These are phyloP conservation scores for Sphecodes monilicornis DNA, from an alignment of 2,888 invertebrate species.

Conservation along the genomic window DNA sequence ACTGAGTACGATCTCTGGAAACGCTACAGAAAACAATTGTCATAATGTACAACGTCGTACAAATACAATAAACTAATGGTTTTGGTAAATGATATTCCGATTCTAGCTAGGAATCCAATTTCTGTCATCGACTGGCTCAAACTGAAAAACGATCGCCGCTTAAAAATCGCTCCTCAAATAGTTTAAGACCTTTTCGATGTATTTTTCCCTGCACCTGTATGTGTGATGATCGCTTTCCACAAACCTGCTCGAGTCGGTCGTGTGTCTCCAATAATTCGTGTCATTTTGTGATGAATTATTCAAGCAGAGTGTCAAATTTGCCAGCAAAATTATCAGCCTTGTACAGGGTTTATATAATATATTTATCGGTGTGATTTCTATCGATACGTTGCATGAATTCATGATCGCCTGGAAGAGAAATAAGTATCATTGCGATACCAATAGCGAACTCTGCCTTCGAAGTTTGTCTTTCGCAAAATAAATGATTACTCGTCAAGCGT, in stretches of 20 bases:
- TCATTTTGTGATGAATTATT: not conserved
- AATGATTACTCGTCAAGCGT: slow-evolving; percentile 28
- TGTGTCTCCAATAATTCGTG: not conserved
- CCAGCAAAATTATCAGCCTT: slow-evolving; percentile 20
- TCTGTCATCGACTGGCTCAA: slow-evolving; percentile 8
- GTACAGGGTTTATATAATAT: slow-evolving; percentile 34
- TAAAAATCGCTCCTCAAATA: slow-evolving; percentile 7
- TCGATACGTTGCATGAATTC: slow-evolving; percentile 16
- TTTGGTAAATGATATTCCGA: not conserved
- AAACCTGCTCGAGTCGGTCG: slow-evolving; percentile 36
- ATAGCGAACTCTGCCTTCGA: slow-evolving; percentile 46
- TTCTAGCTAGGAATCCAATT: not conserved
- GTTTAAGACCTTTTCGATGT: slow-evolving; percentile 18
- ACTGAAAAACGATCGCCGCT: slow-evolving; percentile 32
- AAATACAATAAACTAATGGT: not conserved
- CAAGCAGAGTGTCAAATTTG: slow-evolving; percentile 7
- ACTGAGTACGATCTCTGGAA: slow-evolving; percentile 34
- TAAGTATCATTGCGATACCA: not conserved
- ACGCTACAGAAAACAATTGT: not conserved
- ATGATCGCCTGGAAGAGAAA: not conserved
- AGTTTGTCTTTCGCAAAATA: slow-evolving; percentile 49
- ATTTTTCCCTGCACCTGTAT: slow-evolving; percentile 25
- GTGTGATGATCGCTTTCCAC: slow-evolving; percentile 37
- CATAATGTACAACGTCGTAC: not conserved
- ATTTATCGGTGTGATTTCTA: slow-evolving; percentile 48